These are phyloP conservation scores for Paralvinella palmiformis DNA, from an alignment of 1,140 invertebrate genomes.

Conservation along the genomic window DNA sequence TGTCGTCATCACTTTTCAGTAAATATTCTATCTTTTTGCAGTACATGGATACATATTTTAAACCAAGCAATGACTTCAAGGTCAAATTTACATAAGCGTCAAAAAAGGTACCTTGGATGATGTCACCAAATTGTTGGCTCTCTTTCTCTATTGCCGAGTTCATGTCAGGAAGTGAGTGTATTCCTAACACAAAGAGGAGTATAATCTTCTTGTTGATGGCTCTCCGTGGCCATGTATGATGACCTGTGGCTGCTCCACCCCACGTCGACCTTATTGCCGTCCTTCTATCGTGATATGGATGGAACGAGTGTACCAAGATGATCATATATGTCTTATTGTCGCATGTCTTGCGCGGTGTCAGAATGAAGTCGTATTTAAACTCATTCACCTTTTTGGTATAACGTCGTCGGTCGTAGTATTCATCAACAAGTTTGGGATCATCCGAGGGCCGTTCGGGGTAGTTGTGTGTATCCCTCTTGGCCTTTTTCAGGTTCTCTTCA, in stretches of 20 bases:
- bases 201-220: background rate
- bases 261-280: constrained; percentile 11
- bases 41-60: constrained; percentile 65
- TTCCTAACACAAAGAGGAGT: constrained; percentile 13
- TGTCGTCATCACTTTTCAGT: constrained; percentile 86
- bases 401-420: too few species aligned
- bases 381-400: too few species aligned
- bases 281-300: constrained; percentile 2
- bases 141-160: constrained; percentile 9
- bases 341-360: background rate
- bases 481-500: too few species aligned
- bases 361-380: too few species aligned
- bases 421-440: too few species aligned
- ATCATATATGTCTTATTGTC: constrained; percentile 1
- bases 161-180: background rate
- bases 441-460: too few species aligned
- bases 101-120: constrained; percentile 39
- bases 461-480: too few species aligned
- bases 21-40: constrained; percentile 64
- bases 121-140: constrained; percentile 26
- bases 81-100: constrained; percentile 46
- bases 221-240: background rate
- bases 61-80: constrained; percentile 69
- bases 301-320: constrained; percentile 11
- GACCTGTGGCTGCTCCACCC: constrained; percentile 2